Conservation (phyloP, 2,888 invertebrate genomes). For the Gastrophysa polygoni region DNA sequence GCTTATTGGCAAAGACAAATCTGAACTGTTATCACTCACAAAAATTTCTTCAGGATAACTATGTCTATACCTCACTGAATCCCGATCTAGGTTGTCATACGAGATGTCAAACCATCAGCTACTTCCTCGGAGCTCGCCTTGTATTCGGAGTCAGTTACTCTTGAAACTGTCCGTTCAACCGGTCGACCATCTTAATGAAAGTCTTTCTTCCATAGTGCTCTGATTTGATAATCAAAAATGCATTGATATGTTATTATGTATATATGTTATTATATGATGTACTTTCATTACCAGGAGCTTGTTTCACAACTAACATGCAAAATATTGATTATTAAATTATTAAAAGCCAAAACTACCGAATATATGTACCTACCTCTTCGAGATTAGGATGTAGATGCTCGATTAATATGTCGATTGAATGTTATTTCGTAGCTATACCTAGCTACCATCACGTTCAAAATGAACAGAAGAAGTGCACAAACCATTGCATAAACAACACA, state of each 20-base stretch:
- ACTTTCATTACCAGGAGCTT: neutral
- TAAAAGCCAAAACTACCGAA: neutral
- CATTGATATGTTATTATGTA: neutral
- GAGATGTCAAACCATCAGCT: conserved; percentile 1
- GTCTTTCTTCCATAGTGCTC: neutral
- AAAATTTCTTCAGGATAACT: neutral
- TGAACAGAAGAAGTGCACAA: neutral
- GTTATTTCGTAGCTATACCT: neutral
- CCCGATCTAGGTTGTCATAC: conserved; percentile 7
- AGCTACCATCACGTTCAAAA: neutral
- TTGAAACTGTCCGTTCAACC: neutral
- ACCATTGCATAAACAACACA: neutral
- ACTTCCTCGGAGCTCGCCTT: neutral
- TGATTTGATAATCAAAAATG: neutral
- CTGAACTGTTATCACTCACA: neutral
- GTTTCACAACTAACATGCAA: neutral
- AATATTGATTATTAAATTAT: neutral
- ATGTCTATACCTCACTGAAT: conserved; percentile 3
- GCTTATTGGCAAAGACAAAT: neutral
- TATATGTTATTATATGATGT: neutral
- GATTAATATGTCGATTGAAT: neutral
- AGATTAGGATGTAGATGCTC: too few relatives aligned
- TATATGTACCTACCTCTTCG: neutral
- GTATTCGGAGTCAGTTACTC: neutral
- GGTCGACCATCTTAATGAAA: neutral